phyloP scores from a whole-genome alignment of 2,113 vertebrate genomes.

The Eudyptes chrysolophus region DNA sequence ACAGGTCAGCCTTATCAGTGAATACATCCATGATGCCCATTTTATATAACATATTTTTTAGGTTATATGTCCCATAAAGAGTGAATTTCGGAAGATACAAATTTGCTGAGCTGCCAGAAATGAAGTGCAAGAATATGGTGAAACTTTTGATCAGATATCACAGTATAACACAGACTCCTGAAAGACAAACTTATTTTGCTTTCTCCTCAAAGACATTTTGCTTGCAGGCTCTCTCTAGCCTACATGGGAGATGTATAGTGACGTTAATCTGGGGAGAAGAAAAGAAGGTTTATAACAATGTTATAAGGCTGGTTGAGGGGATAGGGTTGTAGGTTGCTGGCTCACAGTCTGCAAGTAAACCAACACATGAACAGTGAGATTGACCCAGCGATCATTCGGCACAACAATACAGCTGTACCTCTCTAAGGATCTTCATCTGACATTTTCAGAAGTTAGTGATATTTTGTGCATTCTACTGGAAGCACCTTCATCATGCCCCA shows the following conservation, averaged over 20 bases:
- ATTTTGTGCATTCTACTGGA: not conserved
- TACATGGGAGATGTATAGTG: not conserved
- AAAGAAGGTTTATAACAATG: not conserved
- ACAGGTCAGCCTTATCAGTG: constrained; percentile 76
- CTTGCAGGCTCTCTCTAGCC: not conserved
- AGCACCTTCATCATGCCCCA: not conserved
- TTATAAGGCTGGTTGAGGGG: not conserved
- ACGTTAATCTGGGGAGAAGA: not conserved
- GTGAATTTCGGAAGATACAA: constrained; percentile 83
- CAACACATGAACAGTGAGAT: not conserved
- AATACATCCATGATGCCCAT: constrained; percentile 86
- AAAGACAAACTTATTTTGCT: not conserved
- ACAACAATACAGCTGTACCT: not conserved
- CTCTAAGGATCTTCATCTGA: not conserved
- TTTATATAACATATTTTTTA: constrained; percentile 69
- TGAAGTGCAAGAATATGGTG: not conserved
- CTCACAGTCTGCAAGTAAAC: not conserved
- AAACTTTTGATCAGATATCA: not conserved
- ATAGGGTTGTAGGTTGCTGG: not conserved
- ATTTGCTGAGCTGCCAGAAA: constrained; percentile 49
- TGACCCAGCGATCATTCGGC: not conserved
- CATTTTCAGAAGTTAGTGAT: not conserved
- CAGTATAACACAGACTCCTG: not conserved
- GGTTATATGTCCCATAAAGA: constrained; percentile 78
- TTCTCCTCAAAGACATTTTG: not conserved